Percentiles rank a stretch among this genome's conserved stretches.
Evolutionary conservation across 2,797 vertebrate species (phyloP).

Genomic region (Oreonectes daqikongensis): DNA sequence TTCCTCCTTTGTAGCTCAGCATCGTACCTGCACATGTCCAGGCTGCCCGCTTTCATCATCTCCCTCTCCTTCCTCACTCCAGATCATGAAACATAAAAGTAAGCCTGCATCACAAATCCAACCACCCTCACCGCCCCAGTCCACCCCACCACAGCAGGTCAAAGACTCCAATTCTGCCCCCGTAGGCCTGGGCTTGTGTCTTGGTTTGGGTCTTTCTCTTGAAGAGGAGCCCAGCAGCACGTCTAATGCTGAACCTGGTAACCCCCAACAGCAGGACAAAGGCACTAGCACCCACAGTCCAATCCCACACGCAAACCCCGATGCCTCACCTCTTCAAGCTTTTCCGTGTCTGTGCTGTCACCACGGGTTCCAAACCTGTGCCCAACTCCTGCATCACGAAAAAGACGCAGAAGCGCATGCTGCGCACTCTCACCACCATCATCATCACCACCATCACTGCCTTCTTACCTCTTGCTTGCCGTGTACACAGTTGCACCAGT

Average conservation of each 20-base stretch:
- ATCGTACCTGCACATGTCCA: constrained; percentile 72
- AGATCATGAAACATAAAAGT: constrained; percentile 64
- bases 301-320: constrained; percentile 42
- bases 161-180: constrained; percentile 62
- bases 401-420: constrained; percentile 59
- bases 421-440: constrained; percentile 64
- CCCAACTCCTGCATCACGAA: constrained; percentile 63
- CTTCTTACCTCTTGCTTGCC: constrained; percentile 69
- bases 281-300: constrained; percentile 55
- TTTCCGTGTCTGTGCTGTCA: constrained; percentile 77
- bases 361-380: constrained; percentile 65
- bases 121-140: background rate
- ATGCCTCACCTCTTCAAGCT: constrained; percentile 58
- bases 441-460: constrained; percentile 78
- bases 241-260: constrained; percentile 46
- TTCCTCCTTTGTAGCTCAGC: constrained; percentile 58
- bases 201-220: constrained; percentile 63
- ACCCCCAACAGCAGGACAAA: constrained; percentile 55
- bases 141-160: constrained; percentile 47
- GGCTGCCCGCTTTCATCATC: constrained; percentile 72
- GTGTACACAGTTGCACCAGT: constrained; percentile 64
- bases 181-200: constrained; percentile 53
- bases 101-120: constrained; percentile 31
- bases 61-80: constrained; percentile 56
- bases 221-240: constrained; percentile 61